A percentile compares a stretch with the other conserved stretches of the same genome.
Evolutionary conservation across 2,797 vertebrate species (phyloP).

Genomic region (Coregonus ussuriensis): DNA sequence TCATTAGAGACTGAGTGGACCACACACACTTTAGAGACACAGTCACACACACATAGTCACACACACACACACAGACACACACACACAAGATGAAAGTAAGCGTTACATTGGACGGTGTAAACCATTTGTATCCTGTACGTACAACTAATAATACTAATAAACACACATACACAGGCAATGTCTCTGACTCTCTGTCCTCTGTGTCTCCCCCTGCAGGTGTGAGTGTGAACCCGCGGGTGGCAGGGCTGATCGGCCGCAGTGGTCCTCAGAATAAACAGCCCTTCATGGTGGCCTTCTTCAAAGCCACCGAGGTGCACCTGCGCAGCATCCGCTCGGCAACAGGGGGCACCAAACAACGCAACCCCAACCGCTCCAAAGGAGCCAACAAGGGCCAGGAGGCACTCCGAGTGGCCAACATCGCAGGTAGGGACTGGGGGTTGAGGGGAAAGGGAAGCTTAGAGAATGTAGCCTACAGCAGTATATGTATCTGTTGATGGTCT

Average conservation of each 20-base stretch:
- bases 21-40: conserved; percentile 31
- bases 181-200: conserved; percentile 28
- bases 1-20: conserved; percentile 25
- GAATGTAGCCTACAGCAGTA: background rate
- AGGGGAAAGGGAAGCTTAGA: background rate
- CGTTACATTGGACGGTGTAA: too few species aligned
- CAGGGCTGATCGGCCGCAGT: conserved; percentile 88
- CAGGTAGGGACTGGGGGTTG: conserved; percentile 76
- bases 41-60: too few species aligned
- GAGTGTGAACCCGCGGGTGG: conserved; percentile 91
- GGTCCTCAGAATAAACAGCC: conserved; percentile 98
- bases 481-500: conserved; percentile 6
- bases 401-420: conserved; percentile 86
- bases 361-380: conserved; percentile 87
- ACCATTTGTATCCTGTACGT: too few species aligned
- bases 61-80: too few species aligned
- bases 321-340: conserved; percentile 88
- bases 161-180: conserved; percentile 13
- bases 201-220: conserved; percentile 80
- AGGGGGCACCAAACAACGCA: conserved; percentile 82
- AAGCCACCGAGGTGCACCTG: conserved; percentile 94
- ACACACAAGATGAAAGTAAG: too few species aligned
- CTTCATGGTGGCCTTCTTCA: conserved; percentile 98
- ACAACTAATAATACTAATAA: too few species aligned
- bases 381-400: conserved; percentile 93